A percentile compares a stretch with the other conserved stretches of the same genome.
These are phyloP conservation scores for Himantopus leucocephalus DNA, from an alignment of 2,113 vertebrate species.

Conservation along the genomic window DNA sequence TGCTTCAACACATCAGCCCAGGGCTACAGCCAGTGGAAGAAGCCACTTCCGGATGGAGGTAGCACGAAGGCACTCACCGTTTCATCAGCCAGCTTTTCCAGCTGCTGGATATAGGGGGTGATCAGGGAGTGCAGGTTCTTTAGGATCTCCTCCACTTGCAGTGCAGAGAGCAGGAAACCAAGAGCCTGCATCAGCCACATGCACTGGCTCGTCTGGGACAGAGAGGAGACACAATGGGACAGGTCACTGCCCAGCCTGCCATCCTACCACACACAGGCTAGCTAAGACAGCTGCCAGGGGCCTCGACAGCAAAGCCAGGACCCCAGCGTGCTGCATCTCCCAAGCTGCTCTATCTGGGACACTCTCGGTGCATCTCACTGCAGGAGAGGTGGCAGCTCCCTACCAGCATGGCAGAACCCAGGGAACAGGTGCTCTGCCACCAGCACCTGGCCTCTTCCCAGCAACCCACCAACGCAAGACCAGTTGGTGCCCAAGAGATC, in stretches of 20 bases:
- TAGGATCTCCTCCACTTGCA: slow-evolving; percentile 96
- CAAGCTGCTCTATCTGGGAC: neutral
- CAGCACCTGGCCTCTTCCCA: neutral
- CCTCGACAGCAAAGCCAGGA: neutral
- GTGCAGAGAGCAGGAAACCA: slow-evolving; percentile 94
- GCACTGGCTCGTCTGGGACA: slow-evolving; percentile 92
- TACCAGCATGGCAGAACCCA: neutral
- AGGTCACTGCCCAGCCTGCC: neutral
- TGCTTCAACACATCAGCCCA: neutral
- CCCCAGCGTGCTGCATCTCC: neutral
- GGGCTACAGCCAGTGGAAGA: neutral
- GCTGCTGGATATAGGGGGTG: slow-evolving; percentile 97
- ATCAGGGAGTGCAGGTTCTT: slow-evolving; percentile 97
- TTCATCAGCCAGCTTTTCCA: slow-evolving; percentile 96
- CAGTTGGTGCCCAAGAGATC: neutral
- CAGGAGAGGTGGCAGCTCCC: neutral
- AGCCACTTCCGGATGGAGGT: neutral
- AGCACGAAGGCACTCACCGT: slow-evolving; percentile 74
- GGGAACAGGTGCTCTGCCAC: neutral
- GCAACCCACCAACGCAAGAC: neutral
- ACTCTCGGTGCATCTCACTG: neutral
- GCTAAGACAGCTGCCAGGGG: neutral
- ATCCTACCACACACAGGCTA: neutral
- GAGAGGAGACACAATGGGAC: slow-evolving; percentile 23
- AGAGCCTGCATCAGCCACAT: slow-evolving; percentile 99